Evolutionary conservation across 2,888 invertebrate genomes (phyloP).

Genomic region (Pheosia tremula): DNA sequence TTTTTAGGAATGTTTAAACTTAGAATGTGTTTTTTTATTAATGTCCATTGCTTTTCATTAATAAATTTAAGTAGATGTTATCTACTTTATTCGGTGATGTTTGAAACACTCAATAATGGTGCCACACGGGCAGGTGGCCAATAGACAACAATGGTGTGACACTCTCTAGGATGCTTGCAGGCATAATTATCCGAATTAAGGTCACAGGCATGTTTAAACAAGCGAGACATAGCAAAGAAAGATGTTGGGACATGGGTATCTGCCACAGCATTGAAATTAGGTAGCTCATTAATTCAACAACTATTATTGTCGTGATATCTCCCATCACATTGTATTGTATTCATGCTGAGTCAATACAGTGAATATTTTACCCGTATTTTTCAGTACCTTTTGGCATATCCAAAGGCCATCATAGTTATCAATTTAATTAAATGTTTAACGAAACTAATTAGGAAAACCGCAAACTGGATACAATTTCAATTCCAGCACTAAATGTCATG

Average conservation of each 20-base stretch:
- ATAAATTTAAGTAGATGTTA: background rate
- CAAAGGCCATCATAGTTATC: background rate
- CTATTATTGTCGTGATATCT: too few species aligned
- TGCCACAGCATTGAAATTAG: background rate
- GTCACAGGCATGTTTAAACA: background rate
- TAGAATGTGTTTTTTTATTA: too few species aligned
- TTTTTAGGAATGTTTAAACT: background rate
- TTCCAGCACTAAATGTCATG: background rate
- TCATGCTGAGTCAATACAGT: too few species aligned
- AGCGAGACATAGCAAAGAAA: background rate
- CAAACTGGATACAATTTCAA: background rate
- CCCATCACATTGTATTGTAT: background rate
- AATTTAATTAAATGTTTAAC: background rate
- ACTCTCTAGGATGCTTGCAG: background rate
- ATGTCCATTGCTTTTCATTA: background rate
- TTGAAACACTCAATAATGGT: background rate
- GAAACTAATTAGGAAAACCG: background rate
- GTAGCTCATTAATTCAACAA: background rate
- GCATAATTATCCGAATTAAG: background rate
- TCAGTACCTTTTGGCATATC: background rate
- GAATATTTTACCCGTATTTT: background rate
- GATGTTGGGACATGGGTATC: background rate
- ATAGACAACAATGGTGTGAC: background rate
- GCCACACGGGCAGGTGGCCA: background rate
- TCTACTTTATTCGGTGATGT: background rate